A percentile compares a stretch with the other conserved stretches of the same genome.
Conservation (phyloP, 2,113 vertebrate species). For the Malurus elegans region DNA sequence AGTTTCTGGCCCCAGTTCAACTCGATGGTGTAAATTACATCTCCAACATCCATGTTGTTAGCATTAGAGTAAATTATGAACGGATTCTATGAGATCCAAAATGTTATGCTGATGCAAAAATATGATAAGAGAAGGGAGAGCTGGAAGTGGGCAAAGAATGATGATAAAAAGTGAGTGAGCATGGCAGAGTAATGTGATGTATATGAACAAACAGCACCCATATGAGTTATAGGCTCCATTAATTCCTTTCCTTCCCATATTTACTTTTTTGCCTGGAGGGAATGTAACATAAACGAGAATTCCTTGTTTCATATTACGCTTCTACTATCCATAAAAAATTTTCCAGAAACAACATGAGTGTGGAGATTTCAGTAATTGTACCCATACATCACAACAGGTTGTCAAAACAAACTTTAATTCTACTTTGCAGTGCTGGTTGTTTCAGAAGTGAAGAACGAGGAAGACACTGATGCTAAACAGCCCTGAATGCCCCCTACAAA, state of each 20-base stretch:
- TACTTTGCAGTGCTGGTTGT: not conserved
- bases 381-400: slow-evolving; percentile 6
- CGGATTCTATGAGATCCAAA: not conserved
- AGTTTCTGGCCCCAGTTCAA: not conserved
- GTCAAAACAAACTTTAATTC: slow-evolving; percentile 18
- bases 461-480: not conserved
- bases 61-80: slow-evolving; percentile 11
- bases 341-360: not conserved
- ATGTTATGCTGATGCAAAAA: not conserved
- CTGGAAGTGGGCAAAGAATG: not conserved
- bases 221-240: slow-evolving; percentile 34
- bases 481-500: slow-evolving; percentile 13
- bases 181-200: not conserved
- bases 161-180: not conserved
- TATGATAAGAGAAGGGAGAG: not conserved
- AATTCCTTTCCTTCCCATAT: slow-evolving; percentile 6
- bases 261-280: slow-evolving; percentile 18
- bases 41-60: not conserved
- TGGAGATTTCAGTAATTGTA: slow-evolving; percentile 19
- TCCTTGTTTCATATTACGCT: slow-evolving; percentile 15
- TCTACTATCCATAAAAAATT: not conserved
- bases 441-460: not conserved
- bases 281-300: slow-evolving; percentile 14
- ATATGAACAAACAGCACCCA: not conserved
- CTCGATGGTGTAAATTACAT: slow-evolving; percentile 20